Base-by-base conservation (phyloP, 2,797 vertebrate genomes). In the Thalassophryne amazonica region DNA sequence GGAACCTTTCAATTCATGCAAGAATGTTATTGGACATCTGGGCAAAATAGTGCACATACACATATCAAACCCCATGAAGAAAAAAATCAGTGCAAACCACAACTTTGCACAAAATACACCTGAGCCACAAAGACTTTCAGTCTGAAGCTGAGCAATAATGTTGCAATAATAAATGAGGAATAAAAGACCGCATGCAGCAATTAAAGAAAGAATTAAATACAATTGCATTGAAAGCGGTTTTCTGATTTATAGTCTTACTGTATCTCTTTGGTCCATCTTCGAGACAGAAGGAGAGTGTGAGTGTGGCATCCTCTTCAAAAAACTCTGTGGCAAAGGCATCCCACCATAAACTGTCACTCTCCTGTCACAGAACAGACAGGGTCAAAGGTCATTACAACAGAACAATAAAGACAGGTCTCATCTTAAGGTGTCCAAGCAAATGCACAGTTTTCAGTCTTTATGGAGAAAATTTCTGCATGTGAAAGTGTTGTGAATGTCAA, bases 181-280 rank as follows among this genome's bases (percentile, higher is more conserved):
- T 24, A 2, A 34, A 2, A 9, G 27, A 11, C 27, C 25, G 3
- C 23, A 17, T 10, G 17, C 51, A 12, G 11, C 0, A 39, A 5
- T 10, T 2, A 3, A 14, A 41, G 31, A 17, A 24, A 10, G 0
- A 13, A 17, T 21, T n/a, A n/a, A n/a, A n/a, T n/a, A 20, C n/a
- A 5, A 36, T n/a, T 25, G 4, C 2, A 13, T 27, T n/a, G 5
- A 13, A 2, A 3, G 2, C 15, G 3, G 5, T 25, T 21, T 33
- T 23, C 10, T 13, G 19, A 35, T 22, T 19, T 1, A 34, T 23
- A 57, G 29, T 73, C 96, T 97, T 97, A 99, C 97, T 98, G 93
- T 99, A 99, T 95, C 96, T 95, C 93, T 99, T 99, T 94, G 96
- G 97, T 94, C 97, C 97, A 68, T 99, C 97, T 91, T 99, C 97